Evolutionary conservation across 1,140 invertebrate genomes (phyloP), one percentile per base, ranked within the genome.

Genomic region (Drosophila simulans): DNA sequence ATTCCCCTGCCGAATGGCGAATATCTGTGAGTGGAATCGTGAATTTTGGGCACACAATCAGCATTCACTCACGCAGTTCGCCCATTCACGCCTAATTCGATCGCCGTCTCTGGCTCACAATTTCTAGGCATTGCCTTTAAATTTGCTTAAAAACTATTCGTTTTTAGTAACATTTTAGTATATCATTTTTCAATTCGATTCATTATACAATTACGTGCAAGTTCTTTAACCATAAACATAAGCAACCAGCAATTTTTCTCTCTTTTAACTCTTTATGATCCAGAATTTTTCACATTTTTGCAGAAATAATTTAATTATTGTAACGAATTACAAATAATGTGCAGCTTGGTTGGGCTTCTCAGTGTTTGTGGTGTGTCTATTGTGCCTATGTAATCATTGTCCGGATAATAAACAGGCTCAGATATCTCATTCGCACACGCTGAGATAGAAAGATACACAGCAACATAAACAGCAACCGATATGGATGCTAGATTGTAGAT

Each of bases 391-490:
- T 54, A 59, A 76, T 81, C 65, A 76, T 75, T 80, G 52, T 76
- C 58, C 62, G 52, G 77, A 81, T 80, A 81, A 80, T 80, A 81
- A 81, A 69, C 54, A 70, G 40, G n/a, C 60, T 31, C 40, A 48
- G 53, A 75, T 75, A 75, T 75, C 75, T 65, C 53, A 75, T 54
- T 27, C 15, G 42, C 59, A 40, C 40, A 65, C 22, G 54, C 40
- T 37, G 20, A 42, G 15, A 4, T 49, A 39, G 11, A 11, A 1
- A 43, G 15, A 12, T 55, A 43, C 49, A 39, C 35, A 56, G n/a
- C 43, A 25, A 56, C 55, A 57, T 53, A 52, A 48, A 45, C 10
- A 15, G 31, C 31, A 31, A 31, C 31, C 31, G 7, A 31, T 31
- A 31, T 31, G 31, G 10, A 49, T 53, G 40, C 31, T 31, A 15